Conservation (phyloP, 2,113 vertebrate species). For the Corvus moneduloides region DNA sequence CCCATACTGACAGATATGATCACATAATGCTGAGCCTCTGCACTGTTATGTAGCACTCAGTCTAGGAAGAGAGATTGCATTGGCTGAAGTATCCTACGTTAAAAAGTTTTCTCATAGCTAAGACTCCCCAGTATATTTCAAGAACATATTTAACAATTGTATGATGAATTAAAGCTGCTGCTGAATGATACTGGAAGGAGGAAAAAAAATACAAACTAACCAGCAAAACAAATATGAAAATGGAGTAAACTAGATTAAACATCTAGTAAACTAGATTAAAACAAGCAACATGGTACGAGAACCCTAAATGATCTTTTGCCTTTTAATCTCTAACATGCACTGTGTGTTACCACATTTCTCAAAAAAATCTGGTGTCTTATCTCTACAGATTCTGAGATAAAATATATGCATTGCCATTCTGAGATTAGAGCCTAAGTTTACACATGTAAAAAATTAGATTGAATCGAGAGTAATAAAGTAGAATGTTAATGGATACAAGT, state of each 20-base stretch:
- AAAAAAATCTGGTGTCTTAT: not conserved
- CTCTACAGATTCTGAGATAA: not conserved
- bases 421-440: not conserved
- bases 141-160: not conserved
- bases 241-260: not conserved
- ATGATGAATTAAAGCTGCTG: not conserved
- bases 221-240: not conserved
- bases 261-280: not conserved
- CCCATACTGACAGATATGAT: not conserved
- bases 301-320: not conserved
- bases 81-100: not conserved
- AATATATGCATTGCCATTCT: not conserved
- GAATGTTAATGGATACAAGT: not conserved
- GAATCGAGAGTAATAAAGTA: not conserved
- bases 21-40: not conserved
- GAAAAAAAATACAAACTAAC: not conserved
- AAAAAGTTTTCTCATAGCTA: not conserved
- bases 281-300: not conserved
- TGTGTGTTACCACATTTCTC: not conserved
- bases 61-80: not conserved
- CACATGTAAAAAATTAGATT: not conserved
- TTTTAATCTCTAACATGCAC: not conserved
- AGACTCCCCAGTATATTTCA: not conserved
- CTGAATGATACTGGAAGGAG: not conserved
- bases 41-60: not conserved